Conservation (phyloP, 2,113 vertebrate species). For the Pelvicachromis taeniatus region DNA sequence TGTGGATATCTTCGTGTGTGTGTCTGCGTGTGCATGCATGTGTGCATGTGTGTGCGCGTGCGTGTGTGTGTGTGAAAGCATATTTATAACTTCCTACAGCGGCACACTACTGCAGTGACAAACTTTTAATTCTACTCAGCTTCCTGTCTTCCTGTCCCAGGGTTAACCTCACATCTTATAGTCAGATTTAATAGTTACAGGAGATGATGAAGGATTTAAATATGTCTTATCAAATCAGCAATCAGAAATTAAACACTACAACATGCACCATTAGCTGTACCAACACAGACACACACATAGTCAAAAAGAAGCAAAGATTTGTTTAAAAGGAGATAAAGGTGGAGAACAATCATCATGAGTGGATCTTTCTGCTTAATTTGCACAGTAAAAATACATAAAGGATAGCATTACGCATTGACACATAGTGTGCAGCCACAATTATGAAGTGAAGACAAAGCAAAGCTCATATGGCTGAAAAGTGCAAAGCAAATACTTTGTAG, state of each 20-base stretch:
- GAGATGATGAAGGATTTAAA: conserved; percentile 69
- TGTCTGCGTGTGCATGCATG: conserved; percentile 22
- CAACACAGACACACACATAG: not conserved
- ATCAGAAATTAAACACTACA: not conserved
- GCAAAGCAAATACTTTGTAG: no score
- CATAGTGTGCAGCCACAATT: not conserved
- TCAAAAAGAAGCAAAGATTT: not conserved
- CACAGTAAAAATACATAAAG: not conserved
- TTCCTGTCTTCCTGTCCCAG: conserved; percentile 85
- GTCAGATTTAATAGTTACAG: conserved; percentile 41
- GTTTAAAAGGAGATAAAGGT: not conserved
- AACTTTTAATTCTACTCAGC: conserved; percentile 84
- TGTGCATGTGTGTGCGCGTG: no score
- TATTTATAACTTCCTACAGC: conserved; percentile 86
- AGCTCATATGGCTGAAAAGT: not conserved
- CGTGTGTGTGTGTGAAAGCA: conserved; percentile 57
- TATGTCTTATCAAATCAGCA: not conserved
- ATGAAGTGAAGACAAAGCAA: not conserved
- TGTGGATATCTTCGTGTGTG: conserved; percentile 27
- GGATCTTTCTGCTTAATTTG: not conserved
- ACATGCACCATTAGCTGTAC: not conserved
- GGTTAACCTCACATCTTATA: conserved; percentile 20
- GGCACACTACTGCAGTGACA: conserved; percentile 67
- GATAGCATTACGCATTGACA: not conserved
- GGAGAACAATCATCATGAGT: not conserved